Conservation (phyloP, 2,888 invertebrate genomes). For the Aleiodes testaceus region DNA sequence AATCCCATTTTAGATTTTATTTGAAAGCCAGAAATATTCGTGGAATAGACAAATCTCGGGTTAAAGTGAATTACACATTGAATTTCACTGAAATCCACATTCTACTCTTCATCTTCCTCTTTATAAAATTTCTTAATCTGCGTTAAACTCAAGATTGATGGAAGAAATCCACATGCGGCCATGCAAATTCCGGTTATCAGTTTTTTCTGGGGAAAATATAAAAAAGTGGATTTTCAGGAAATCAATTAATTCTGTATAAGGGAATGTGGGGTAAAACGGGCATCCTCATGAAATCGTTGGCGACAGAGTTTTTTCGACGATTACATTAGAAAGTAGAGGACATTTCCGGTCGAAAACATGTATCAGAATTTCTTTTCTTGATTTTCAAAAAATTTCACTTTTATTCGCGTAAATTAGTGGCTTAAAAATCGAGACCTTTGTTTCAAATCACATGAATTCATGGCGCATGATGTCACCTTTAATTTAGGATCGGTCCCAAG, state of each 20-base stretch:
- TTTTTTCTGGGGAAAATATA: conserved; percentile 42
- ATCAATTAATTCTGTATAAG: not conserved
- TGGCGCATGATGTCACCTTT: too few relatives aligned
- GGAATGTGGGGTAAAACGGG: too few relatives aligned
- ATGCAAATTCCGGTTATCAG: conserved; percentile 39
- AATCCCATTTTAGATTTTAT: conserved; percentile 29
- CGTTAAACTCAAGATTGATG: conserved; percentile 41
- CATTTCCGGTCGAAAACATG: too few relatives aligned
- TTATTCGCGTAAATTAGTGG: not conserved
- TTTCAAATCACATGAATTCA: not conserved
- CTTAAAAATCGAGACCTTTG: not conserved
- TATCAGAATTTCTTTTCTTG: not conserved
- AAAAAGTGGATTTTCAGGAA: not conserved
- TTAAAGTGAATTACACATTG: conserved; percentile 6
- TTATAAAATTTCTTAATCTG: conserved; percentile 45
- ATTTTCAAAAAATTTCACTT: not conserved
- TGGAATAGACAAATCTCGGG: conserved; percentile 1
- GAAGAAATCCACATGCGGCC: conserved; percentile 38
- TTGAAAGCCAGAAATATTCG: conserved; percentile 3
- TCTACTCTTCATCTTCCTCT: conserved; percentile 34
- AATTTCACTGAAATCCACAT: not conserved
- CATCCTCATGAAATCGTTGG: too few relatives aligned
- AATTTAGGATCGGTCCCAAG: too few relatives aligned
- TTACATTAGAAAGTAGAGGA: too few relatives aligned
- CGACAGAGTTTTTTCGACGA: too few relatives aligned